A percentile compares a stretch with the other conserved stretches of the same genome.
These are phyloP conservation scores for Palaemon carinicauda DNA, from an alignment of 1,140 invertebrate genomes.

Conservation along the genomic window DNA sequence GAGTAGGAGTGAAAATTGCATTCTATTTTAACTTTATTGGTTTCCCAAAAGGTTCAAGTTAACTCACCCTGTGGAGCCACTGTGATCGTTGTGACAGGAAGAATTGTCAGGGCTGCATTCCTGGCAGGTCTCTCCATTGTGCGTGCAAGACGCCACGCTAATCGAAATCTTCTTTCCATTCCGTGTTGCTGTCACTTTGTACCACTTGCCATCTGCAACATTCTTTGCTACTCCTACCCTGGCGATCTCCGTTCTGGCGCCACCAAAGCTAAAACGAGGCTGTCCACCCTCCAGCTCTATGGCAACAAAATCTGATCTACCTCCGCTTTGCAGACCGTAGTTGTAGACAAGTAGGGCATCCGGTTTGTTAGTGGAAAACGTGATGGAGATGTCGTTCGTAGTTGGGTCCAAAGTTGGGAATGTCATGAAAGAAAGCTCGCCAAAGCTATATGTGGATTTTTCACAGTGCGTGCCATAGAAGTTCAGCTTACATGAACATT, in stretches of 20 bases:
- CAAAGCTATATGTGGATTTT: slow-evolving; percentile 87
- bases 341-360: slow-evolving; percentile 89
- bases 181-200: slow-evolving; percentile 88
- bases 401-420: slow-evolving; percentile 84
- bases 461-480: slow-evolving; percentile 92
- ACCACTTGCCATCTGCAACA: slow-evolving; percentile 87
- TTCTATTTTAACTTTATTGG: too few relatives aligned
- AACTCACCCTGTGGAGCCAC: slow-evolving; percentile 82
- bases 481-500: slow-evolving; percentile 84
- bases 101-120: slow-evolving; percentile 83
- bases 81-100: slow-evolving; percentile 82
- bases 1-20: too few relatives aligned
- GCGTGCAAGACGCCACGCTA: slow-evolving; percentile 72
- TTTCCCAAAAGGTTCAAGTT: neutral
- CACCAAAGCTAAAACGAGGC: slow-evolving; percentile 88
- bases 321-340: slow-evolving; percentile 84
- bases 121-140: slow-evolving; percentile 82
- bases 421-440: slow-evolving; percentile 86
- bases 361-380: slow-evolving; percentile 88
- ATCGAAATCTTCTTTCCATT: slow-evolving; percentile 86
- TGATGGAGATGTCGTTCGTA: slow-evolving; percentile 89
- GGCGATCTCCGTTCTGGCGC: slow-evolving; percentile 84
- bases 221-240: slow-evolving; percentile 74
- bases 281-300: slow-evolving; percentile 84
- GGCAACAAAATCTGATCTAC: slow-evolving; percentile 90